These are phyloP conservation scores for Oryzias melastigma DNA, from an alignment of 2,113 vertebrate genomes.

Conservation along the genomic window DNA sequence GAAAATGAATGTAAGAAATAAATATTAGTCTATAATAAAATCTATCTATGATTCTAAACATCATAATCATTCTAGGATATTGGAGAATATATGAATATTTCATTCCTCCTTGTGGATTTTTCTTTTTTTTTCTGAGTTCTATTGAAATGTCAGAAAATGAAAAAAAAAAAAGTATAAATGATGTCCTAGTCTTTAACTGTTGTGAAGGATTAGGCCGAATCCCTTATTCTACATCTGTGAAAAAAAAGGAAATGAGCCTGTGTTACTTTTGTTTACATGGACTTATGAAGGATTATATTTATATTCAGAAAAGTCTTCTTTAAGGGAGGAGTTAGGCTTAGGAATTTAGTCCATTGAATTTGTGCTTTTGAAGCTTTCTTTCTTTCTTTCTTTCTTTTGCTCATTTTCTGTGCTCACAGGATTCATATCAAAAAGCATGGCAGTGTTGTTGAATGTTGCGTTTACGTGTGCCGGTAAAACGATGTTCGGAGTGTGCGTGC, in stretches of 20 bases:
- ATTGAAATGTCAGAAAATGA: conserved; percentile 46
- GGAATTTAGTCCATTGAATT: conserved; percentile 21
- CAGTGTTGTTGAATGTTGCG: conserved; percentile 68
- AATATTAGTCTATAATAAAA: conserved; percentile 77
- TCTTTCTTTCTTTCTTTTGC: conserved; percentile 3
- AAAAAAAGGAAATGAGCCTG: conserved; percentile 37
- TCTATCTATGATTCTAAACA: conserved; percentile 69
- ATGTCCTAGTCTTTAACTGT: conserved; percentile 38
- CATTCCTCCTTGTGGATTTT: conserved; percentile 73
- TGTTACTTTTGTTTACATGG: conserved; percentile 54
- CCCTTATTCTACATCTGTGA: conserved; percentile 42
- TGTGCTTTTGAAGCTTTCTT: conserved; percentile 48
- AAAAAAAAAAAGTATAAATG: conserved; percentile 53
- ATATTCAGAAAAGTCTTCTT: conserved; percentile 37
- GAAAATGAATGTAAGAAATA: conserved; percentile 81
- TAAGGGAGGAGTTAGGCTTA: conserved; percentile 23
- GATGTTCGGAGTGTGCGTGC: conserved; percentile 50
- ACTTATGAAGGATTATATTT: conserved; percentile 65
- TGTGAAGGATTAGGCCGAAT: conserved; percentile 41
- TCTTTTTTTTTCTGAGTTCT: conserved; percentile 45
- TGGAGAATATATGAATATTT: conserved; percentile 70
- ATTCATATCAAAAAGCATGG: conserved; percentile 72
- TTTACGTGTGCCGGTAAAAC: conserved; percentile 62
- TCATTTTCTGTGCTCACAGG: conserved; percentile 49
- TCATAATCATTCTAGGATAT: conserved; percentile 61